Percentiles rank a stretch among this genome's conserved stretches.
phyloP scores from a whole-genome alignment of 2,113 vertebrate genomes.

The Danionella cerebrum region DNA sequence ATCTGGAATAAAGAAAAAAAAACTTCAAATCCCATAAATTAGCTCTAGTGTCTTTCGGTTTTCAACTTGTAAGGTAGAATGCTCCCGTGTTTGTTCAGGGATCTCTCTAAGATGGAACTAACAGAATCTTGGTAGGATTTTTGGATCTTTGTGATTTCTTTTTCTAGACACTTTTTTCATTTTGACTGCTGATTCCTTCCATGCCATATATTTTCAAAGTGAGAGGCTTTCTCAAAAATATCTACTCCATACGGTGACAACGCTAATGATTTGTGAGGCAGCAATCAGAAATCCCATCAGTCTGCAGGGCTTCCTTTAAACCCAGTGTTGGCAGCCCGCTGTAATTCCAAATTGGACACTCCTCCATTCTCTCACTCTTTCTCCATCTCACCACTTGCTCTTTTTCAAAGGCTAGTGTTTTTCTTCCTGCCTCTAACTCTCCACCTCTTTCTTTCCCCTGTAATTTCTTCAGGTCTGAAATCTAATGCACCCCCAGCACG shows the following conservation, averaged over 20 bases:
- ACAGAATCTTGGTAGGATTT: conserved; percentile 1
- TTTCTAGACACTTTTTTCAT: no score
- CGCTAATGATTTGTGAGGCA: conserved; percentile 53
- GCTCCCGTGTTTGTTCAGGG: conserved; percentile 12
- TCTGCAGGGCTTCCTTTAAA: conserved; percentile 39
- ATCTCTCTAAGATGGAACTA: background rate
- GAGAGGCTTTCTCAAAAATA: conserved; percentile 25
- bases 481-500: conserved; percentile 52
- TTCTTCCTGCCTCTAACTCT: background rate
- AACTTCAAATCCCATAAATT: no score
- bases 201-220: conserved; percentile 7
- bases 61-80: background rate
- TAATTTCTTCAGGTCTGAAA: conserved; percentile 43
- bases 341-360: conserved; percentile 29
- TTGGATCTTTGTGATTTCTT: background rate
- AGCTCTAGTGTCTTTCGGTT: conserved; percentile 47
- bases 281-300: conserved; percentile 45
- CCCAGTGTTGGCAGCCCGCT: conserved; percentile 45
- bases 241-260: conserved; percentile 44
- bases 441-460: background rate
- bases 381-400: conserved; percentile 16
- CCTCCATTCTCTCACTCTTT: conserved; percentile 17
- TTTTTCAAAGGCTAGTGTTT: background rate
- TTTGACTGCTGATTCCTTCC: background rate
- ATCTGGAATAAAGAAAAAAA: no score